Conservation (phyloP, 2,113 vertebrate species). For the Isichthys henryi region DNA sequence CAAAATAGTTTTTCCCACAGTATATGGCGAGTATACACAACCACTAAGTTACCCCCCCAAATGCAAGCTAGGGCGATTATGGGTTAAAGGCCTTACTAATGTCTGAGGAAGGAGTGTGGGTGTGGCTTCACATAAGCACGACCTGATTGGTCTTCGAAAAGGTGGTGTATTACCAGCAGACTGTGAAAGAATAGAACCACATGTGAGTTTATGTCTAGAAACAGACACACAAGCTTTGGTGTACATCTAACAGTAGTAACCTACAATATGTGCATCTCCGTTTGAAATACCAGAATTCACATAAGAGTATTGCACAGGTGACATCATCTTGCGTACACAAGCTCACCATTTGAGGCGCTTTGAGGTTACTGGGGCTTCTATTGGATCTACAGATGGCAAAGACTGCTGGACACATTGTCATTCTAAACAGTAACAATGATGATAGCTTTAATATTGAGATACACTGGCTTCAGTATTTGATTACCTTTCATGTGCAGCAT, state of each 20-base stretch:
- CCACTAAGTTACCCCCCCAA: not conserved
- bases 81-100: not conserved
- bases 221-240: conserved; percentile 6
- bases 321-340: not conserved
- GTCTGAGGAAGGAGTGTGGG: not conserved
- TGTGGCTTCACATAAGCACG: not conserved
- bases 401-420: not conserved
- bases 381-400: conserved; percentile 1
- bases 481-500: not conserved
- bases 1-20: not conserved
- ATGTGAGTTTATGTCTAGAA: not conserved
- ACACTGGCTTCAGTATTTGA: not conserved
- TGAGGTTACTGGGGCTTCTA: not conserved
- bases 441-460: not conserved
- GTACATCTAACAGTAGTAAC: not conserved
- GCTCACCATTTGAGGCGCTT: not conserved
- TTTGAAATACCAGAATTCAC: conserved; percentile 16
- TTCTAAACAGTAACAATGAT: not conserved
- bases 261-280: not conserved
- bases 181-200: not conserved
- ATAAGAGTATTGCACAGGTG: conserved; percentile 9
- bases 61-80: conserved; percentile 1
- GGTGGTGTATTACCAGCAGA: not conserved
- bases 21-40: not conserved
- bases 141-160: conserved; percentile 9